Conservation (phyloP, 1,140 invertebrate genomes). For the Drosophila kohkoa region DNA sequence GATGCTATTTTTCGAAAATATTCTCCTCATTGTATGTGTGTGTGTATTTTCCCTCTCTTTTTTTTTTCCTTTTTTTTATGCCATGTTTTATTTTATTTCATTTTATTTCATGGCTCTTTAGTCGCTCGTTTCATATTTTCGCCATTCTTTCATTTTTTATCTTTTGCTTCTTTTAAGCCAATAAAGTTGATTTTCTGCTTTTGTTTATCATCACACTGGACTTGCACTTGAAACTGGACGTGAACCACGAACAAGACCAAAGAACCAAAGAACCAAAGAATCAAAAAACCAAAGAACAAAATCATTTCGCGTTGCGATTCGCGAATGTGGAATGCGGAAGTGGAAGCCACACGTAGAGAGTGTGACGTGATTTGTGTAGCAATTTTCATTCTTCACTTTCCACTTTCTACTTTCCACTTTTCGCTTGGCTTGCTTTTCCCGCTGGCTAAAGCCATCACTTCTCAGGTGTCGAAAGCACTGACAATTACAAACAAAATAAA, state of each 20-base stretch:
- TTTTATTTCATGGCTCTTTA: conserved; percentile 51
- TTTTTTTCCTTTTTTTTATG: conserved; percentile 17
- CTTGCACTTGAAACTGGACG: conserved; percentile 10
- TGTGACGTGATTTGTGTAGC: conserved; percentile 70
- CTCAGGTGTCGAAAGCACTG: conserved; percentile 5
- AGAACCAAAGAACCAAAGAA: too few relatives aligned
- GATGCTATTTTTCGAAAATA: conserved; percentile 74
- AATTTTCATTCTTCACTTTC: conserved; percentile 32
- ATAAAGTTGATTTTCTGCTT: conserved; percentile 60
- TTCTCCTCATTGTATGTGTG: conserved; percentile 38
- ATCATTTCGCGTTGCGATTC: conserved; percentile 19
- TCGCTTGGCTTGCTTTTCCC: conserved; percentile 2
- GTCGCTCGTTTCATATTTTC: conserved; percentile 44
- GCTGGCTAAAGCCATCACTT: conserved; percentile 15
- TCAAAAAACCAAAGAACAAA: too few relatives aligned
- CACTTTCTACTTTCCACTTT: conserved; percentile 13
- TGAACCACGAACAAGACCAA: too few relatives aligned
- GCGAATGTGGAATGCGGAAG: neutral
- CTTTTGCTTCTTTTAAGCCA: conserved; percentile 35
- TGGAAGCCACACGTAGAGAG: conserved; percentile 30
- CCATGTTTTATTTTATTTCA: conserved; percentile 59
- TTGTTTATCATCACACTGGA: conserved; percentile 40
- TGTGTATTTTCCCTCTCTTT: conserved; percentile 18
- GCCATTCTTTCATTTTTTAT: neutral
- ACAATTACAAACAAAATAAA: neutral